A percentile compares a stretch with the other conserved stretches of the same genome.
These are phyloP conservation scores for Carollia perspicillata DNA, from an alignment of 2,113 vertebrate genomes.

Conservation along the genomic window DNA sequence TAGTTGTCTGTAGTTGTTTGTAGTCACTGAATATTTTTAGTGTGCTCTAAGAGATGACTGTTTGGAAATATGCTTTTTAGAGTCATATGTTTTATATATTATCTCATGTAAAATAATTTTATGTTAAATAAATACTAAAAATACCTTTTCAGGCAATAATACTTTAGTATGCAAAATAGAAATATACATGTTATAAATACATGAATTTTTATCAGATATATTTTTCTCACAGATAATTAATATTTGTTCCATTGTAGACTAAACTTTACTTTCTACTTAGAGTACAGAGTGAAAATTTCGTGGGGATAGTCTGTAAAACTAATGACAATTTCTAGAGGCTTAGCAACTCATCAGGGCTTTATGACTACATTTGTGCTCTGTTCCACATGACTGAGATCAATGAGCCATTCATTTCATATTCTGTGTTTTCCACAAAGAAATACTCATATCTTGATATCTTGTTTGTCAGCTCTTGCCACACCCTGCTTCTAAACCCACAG, in stretches of 20 bases:
- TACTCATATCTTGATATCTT: neutral
- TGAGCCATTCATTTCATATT: neutral
- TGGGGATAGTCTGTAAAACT: neutral
- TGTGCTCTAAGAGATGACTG: neutral
- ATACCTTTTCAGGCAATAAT: neutral
- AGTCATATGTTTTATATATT: neutral
- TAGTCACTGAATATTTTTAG: neutral
- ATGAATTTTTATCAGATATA: neutral
- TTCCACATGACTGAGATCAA: neutral
- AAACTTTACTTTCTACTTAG: neutral
- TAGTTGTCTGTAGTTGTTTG: neutral
- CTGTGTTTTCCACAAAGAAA: conserved; percentile 1
- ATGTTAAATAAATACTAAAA: conserved; percentile 16
- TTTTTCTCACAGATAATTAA: neutral
- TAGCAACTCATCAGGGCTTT: neutral
- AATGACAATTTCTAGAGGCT: neutral
- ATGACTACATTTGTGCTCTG: neutral
- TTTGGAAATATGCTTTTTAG: neutral
- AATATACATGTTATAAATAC: neutral
- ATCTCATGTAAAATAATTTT: neutral
- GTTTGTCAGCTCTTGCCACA: neutral
- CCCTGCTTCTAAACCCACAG: neutral
- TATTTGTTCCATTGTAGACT: neutral
- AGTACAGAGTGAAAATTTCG: neutral
- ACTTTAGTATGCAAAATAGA: neutral